Conservation (phyloP, 2,888 invertebrate species). For the Amphipoea lucens region DNA sequence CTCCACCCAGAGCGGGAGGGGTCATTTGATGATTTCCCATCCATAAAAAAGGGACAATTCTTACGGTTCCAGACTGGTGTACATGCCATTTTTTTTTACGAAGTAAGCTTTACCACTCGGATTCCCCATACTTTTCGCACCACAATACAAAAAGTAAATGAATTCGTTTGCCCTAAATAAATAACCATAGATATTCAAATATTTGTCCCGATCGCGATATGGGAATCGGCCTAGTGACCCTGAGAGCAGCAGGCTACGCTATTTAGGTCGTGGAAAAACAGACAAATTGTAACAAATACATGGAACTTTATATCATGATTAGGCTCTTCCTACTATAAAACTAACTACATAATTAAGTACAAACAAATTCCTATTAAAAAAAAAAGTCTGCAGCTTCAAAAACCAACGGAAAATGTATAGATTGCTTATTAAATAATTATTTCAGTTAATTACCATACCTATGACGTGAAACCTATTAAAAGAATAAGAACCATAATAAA, state of each 20-base stretch:
- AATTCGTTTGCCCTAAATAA: conserved; percentile 10
- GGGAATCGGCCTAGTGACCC: conserved; percentile 28
- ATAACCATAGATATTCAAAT: not conserved
- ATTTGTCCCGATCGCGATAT: conserved; percentile 13
- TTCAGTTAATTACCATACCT: not conserved
- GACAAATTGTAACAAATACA: conserved; percentile 9
- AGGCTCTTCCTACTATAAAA: conserved; percentile 20
- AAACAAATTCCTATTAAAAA: not conserved
- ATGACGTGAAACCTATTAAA: not conserved
- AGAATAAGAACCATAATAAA: not conserved
- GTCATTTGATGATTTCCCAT: too few relatives aligned
- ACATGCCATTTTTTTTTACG: not conserved
- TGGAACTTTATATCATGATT: not conserved
- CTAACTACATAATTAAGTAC: not conserved
- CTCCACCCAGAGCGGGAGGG: too few relatives aligned
- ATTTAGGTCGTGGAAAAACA: conserved; percentile 19
- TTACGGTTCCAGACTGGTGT: too few relatives aligned
- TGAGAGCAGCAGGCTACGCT: conserved; percentile 9
- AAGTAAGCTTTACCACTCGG: not conserved
- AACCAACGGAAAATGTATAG: not conserved
- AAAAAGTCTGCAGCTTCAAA: not conserved
- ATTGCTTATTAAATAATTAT: not conserved
- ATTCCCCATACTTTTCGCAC: not conserved
- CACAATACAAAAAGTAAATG: not conserved
- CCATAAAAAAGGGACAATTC: too few relatives aligned